These are phyloP conservation scores for Drosophila simulans DNA, from an alignment of 1,140 invertebrate species.

Conservation along the genomic window DNA sequence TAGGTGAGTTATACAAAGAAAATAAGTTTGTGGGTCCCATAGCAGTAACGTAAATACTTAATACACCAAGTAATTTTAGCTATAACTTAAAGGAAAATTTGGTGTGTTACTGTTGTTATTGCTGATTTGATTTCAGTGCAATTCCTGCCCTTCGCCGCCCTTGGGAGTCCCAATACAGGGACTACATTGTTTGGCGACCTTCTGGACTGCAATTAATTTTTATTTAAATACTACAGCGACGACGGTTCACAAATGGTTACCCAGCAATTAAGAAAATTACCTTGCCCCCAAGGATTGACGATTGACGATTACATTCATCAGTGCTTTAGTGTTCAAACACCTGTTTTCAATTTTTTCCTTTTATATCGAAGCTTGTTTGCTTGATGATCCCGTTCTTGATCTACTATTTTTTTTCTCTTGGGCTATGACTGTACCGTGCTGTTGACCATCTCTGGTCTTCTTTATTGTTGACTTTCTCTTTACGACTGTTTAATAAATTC, in stretches of 20 bases:
- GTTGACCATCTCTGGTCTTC: slow-evolving; percentile 8
- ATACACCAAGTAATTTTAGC: too few species aligned
- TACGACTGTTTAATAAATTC: slow-evolving; percentile 64
- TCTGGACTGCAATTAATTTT: slow-evolving; percentile 74
- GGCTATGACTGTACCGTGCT: slow-evolving; percentile 26
- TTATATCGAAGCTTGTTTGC: too few species aligned
- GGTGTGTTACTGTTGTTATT: neutral
- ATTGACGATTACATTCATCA: slow-evolving; percentile 43
- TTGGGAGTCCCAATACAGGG: slow-evolving; percentile 1
- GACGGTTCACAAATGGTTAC: slow-evolving; percentile 55
- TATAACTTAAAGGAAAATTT: too few species aligned
- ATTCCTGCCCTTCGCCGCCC: slow-evolving; percentile 31
- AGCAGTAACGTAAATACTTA: too few species aligned
- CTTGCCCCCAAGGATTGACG: slow-evolving; percentile 43
- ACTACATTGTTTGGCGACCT: slow-evolving; percentile 55
- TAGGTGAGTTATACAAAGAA: neutral
- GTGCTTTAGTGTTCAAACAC: too few species aligned
- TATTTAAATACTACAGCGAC: slow-evolving; percentile 72
- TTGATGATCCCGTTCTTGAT: too few species aligned
- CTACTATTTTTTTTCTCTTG: slow-evolving; percentile 2
- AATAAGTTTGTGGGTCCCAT: neutral
- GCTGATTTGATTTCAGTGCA: neutral
- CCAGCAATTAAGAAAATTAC: slow-evolving; percentile 60
- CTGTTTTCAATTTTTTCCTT: too few species aligned
- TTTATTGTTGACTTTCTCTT: slow-evolving; percentile 39